Evolutionary conservation across 2,888 invertebrate genomes (phyloP).

Genomic region (Drosophila picticornis): DNA sequence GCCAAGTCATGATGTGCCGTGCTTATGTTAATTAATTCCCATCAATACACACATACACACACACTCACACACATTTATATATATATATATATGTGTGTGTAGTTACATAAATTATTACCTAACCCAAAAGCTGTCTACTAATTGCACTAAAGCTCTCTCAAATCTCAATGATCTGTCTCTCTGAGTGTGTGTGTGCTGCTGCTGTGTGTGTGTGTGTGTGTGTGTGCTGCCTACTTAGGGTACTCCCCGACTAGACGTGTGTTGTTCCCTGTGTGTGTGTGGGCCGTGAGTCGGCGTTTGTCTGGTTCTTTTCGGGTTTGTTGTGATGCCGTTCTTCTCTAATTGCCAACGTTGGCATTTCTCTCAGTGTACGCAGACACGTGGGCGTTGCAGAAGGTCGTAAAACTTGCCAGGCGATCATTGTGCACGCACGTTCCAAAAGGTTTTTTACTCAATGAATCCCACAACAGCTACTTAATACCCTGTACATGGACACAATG

Average conservation of each 20-base stretch:
- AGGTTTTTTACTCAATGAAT: conserved; percentile 75
- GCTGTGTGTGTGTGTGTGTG: conserved; percentile 9
- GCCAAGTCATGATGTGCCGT: conserved; percentile 41
- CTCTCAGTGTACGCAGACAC: conserved; percentile 65
- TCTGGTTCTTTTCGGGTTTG: conserved; percentile 33
- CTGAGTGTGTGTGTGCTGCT: conserved; percentile 5
- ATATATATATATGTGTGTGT: background rate
- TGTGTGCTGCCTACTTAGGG: conserved; percentile 51
- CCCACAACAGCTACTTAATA: conserved; percentile 51
- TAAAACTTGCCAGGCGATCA: conserved; percentile 68
- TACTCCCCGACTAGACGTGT: conserved; percentile 30
- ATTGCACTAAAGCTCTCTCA: conserved; percentile 48
- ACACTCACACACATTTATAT: background rate
- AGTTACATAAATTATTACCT: conserved; percentile 48
- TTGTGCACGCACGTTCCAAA: conserved; percentile 74
- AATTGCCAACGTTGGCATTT: conserved; percentile 63
- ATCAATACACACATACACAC: conserved; percentile 2
- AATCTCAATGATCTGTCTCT: conserved; percentile 4
- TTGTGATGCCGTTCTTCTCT: conserved; percentile 46
- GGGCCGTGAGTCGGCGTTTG: conserved; percentile 70
- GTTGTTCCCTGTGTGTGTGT: conserved; percentile 48
- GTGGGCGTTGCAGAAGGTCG: conserved; percentile 79
- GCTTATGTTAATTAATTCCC: conserved; percentile 44
- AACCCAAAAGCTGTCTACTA: conserved; percentile 59
- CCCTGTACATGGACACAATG: conserved; percentile 19